Percentiles rank a stretch among this genome's conserved stretches.
Conservation (phyloP, 2,113 vertebrate genomes). For the Embiotoca jacksoni region DNA sequence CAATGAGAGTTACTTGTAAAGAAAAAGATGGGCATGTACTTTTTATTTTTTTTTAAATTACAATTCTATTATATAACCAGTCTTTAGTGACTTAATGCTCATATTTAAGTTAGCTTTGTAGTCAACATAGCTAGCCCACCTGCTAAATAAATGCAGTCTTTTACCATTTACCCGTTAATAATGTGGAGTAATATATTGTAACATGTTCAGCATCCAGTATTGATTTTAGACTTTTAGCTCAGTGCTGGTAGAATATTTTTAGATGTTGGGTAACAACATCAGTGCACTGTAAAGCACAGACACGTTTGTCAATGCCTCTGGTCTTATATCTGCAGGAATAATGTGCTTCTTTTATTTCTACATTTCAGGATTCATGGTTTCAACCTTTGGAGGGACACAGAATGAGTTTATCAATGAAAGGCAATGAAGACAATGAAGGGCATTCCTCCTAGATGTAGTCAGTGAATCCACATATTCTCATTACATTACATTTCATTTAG, state of each 20-base stretch:
- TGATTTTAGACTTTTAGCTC: background rate
- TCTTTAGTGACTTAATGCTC: no score
- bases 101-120: background rate
- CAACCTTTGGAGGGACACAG: background rate
- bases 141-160: no score
- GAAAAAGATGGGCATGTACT: no score
- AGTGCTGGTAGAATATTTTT: background rate
- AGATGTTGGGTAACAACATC: background rate
- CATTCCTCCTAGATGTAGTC: background rate
- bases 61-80: no score
- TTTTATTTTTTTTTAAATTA: no score
- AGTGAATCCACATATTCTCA: no score
- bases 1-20: background rate
- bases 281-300: background rate
- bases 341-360: slow-evolving; percentile 6
- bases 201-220: background rate
- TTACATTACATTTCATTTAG: no score
- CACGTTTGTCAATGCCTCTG: background rate
- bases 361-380: slow-evolving; percentile 14
- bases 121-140: background rate
- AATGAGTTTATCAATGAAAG: background rate
- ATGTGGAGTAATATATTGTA: background rate
- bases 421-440: slow-evolving; percentile 4
- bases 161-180: background rate
- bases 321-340: background rate